phyloP scores from a whole-genome alignment of 2,888 invertebrate genomes.

The Saturnia japonica region DNA sequence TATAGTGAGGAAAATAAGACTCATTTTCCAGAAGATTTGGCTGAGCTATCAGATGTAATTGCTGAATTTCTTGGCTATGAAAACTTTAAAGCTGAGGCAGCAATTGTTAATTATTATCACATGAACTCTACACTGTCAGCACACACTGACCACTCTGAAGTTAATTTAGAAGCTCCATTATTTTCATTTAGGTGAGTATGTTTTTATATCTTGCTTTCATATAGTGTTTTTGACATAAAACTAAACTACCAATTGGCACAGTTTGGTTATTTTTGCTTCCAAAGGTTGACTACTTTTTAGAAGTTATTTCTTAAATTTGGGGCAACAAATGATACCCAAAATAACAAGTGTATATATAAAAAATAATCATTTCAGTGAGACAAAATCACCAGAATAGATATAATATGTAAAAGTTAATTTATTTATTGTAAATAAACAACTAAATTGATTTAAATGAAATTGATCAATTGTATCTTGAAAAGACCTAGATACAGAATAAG shows the following conservation, averaged over 20 bases:
- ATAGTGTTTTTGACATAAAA: too few relatives aligned
- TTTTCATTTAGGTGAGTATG: constrained; percentile 90
- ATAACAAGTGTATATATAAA: not conserved
- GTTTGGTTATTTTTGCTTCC: too few relatives aligned
- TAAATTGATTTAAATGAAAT: not conserved
- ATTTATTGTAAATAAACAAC: not conserved
- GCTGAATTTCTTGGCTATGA: constrained; percentile 81
- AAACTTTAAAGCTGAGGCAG: constrained; percentile 91
- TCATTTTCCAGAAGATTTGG: constrained; percentile 88
- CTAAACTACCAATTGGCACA: too few relatives aligned
- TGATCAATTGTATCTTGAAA: not conserved
- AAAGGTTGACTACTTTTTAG: not conserved
- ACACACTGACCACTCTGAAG: constrained; percentile 97
- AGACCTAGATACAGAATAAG: not conserved
- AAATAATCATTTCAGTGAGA: not conserved
- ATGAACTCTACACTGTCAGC: constrained; percentile 95
- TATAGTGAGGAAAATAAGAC: constrained; percentile 86
- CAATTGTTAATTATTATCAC: constrained; percentile 98
- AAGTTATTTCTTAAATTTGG: not conserved
- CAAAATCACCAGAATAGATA: not conserved
- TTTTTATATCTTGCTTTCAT: too few relatives aligned
- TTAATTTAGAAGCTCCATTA: constrained; percentile 91
- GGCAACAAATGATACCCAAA: not conserved
- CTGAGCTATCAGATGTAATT: constrained; percentile 84
- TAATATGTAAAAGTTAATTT: not conserved